Evolutionary conservation across 1,140 invertebrate species (phyloP), one percentile per base, ranked within the genome.

Genomic region (Saccostrea cuccullata): DNA sequence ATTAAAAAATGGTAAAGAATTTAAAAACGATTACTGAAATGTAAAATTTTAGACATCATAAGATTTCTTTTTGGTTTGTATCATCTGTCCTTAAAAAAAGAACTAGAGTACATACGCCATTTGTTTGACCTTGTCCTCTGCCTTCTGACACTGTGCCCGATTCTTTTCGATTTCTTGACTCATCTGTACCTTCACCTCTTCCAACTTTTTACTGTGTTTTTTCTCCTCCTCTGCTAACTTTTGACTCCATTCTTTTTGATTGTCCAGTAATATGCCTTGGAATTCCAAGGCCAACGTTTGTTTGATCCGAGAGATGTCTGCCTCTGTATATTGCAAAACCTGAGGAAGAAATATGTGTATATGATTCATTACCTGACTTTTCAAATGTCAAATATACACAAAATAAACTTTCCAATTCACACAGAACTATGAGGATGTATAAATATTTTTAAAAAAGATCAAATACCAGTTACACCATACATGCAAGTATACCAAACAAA

Each of bases 321-420:
- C 40, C 20, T 84, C 82, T 84, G 82, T 84, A 36, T 84, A 84
- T 20, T 84, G 82, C 40, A 84, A 56, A 47, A 84, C 82, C 82
- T 84, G 13, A 8, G 60, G 0, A 23, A 67, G 60, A 67, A 67
- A 47, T 47, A 8, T 9, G 9, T 5, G 47, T 47, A 47, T 47
- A 5, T 47, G 47, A 6, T 47, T 47, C 47, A 47, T 47, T 47
- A 47, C 5, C 47, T 47, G 6, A 47, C 47, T 47, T 47, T 47
- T 47, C 47, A 47, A 47, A 47, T 6, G 47, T 47, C 47, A 47
- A 47, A 47, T 47, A 47, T 6, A 47, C 9, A 47, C 47, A 47
- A 47, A 47, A 9, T 47, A 47, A 47, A 47, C 47, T 47, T 47
- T 47, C 47, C 9, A 47, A 8, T 47, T 47, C 47, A 8, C 9